Evolutionary conservation across 2,113 vertebrate genomes (phyloP).

Genomic region (Cricetomys ansorgei): DNA sequence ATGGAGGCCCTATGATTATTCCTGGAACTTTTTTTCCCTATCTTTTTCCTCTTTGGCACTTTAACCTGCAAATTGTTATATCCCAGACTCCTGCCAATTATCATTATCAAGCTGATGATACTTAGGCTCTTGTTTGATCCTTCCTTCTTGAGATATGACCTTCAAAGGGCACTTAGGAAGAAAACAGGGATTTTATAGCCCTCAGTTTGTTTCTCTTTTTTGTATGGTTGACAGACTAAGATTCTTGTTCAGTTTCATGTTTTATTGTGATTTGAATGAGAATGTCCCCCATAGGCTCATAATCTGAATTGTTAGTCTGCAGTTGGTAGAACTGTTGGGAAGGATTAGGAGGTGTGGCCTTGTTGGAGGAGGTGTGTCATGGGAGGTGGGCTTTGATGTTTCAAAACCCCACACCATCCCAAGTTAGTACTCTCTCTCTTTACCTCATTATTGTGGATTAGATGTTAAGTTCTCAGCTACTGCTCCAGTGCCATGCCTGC

Average conservation of each 20-base stretch:
- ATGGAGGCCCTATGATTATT: not conserved
- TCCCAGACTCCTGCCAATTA: not conserved
- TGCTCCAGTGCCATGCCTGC: not conserved
- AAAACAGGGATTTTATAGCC: not conserved
- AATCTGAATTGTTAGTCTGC: not conserved
- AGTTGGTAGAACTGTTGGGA: not conserved
- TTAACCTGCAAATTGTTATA: not conserved
- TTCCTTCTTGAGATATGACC: not conserved
- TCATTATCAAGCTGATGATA: not conserved
- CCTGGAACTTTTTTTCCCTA: not conserved
- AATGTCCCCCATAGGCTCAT: not conserved
- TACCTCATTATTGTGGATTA: not conserved
- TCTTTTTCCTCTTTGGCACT: not conserved
- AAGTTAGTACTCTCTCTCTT: not conserved
- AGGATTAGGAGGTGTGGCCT: not conserved
- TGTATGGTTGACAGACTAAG: not conserved
- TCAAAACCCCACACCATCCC: not conserved
- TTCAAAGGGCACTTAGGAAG: not conserved
- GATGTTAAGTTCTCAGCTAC: not conserved
- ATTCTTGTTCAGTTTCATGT: not conserved
- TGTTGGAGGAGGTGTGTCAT: not conserved
- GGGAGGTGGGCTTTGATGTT: not conserved
- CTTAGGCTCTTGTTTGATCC: not conserved
- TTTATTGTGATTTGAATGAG: not conserved
- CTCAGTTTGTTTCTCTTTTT: not conserved